Evolutionary conservation across 1,140 invertebrate species (phyloP).

Genomic region (Zelostemma sp.): DNA sequence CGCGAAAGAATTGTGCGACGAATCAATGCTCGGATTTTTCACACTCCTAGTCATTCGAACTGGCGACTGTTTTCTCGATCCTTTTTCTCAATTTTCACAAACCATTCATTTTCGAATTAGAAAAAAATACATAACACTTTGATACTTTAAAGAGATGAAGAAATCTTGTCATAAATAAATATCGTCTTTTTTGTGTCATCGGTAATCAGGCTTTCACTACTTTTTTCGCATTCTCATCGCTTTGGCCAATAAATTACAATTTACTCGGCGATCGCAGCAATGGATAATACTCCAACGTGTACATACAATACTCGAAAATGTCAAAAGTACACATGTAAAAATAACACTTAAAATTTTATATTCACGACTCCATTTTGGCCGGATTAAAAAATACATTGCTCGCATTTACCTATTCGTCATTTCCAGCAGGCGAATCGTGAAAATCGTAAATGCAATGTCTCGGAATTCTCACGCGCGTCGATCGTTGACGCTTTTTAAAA

Average conservation of each 20-base stretch:
- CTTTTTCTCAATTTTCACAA: not conserved
- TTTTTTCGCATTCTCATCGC: constrained; percentile 2
- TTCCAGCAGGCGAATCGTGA: constrained; percentile 19
- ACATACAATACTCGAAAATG: constrained; percentile 42
- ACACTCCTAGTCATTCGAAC: too few relatives aligned
- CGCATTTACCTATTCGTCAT: constrained; percentile 12
- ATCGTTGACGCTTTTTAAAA: constrained; percentile 26
- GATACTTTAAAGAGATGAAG: not conserved
- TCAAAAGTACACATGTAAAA: constrained; percentile 46
- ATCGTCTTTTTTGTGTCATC: not conserved
- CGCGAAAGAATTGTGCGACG: constrained; percentile 14
- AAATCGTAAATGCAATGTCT: constrained; percentile 9
- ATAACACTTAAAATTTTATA: constrained; percentile 37
- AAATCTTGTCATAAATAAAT: not conserved
- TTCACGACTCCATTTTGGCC: constrained; percentile 19
- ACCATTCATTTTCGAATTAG: not conserved
- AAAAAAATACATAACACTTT: constrained; percentile 10
- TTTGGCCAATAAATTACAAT: constrained; percentile 34
- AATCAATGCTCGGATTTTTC: constrained; percentile 4
- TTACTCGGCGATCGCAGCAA: constrained; percentile 30
- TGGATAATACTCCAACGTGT: constrained; percentile 33
- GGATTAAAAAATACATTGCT: constrained; percentile 2
- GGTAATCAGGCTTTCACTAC: not conserved
- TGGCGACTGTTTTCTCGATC: not conserved
- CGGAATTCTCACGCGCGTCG: not conserved